Conservation (phyloP, 2,797 vertebrate genomes). For the Poliocrania exsul region DNA sequence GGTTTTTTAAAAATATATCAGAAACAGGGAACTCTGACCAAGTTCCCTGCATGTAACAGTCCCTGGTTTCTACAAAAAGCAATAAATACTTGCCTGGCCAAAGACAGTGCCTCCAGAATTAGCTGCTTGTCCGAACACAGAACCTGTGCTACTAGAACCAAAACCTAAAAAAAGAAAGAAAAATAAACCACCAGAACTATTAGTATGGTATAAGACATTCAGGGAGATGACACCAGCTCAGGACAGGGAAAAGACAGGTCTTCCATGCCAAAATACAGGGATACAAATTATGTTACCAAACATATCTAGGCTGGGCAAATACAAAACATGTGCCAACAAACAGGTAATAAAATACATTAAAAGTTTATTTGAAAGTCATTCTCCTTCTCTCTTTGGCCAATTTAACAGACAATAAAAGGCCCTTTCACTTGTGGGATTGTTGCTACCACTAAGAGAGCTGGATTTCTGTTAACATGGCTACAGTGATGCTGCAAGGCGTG, state of each 20-base stretch:
- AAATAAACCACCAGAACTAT: neutral
- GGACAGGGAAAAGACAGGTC: neutral
- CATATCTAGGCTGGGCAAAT: neutral
- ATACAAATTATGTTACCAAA: neutral
- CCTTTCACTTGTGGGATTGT: neutral
- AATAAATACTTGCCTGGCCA: conserved; percentile 85
- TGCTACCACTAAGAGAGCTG: neutral
- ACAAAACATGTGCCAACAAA: neutral
- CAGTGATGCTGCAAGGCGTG: neutral
- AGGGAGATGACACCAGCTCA: neutral
- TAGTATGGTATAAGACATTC: neutral
- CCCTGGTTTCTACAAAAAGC: neutral
- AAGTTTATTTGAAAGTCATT: neutral
- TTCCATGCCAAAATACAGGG: neutral
- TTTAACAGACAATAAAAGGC: neutral
- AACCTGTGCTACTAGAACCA: conserved; percentile 79
- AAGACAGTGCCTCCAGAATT: conserved; percentile 81
- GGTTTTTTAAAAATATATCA: neutral
- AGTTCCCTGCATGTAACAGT: accelerated
- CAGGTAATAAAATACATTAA: neutral
- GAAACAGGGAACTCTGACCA: neutral
- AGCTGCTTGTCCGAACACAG: conserved; percentile 89
- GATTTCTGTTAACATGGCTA: neutral
- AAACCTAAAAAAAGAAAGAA: conserved; percentile 76
- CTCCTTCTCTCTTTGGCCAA: neutral